A percentile compares a stretch with the other conserved stretches of the same genome.
Conservation (phyloP, 37 sponge, comb jelly and placozoan species). For the Chondrilla cf. caribensis region DNA sequence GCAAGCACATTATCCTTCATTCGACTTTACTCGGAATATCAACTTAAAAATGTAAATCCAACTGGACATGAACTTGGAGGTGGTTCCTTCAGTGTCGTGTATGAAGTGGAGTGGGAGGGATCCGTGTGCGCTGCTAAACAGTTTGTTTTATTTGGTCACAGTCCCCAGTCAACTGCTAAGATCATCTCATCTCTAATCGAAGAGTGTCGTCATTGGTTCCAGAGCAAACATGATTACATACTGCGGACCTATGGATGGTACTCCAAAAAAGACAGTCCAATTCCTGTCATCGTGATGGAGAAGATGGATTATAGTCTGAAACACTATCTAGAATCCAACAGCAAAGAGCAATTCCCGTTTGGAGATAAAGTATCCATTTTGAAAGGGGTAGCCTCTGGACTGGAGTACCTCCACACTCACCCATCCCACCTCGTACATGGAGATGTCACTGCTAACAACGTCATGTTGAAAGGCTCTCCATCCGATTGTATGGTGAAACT, state of each 20-base stretch:
- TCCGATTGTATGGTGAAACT: background rate
- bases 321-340: too few species aligned
- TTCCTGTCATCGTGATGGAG: too few species aligned
- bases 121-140: background rate
- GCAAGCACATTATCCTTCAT: too few species aligned
- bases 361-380: too few species aligned
- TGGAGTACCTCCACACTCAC: background rate
- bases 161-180: background rate
- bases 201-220: background rate
- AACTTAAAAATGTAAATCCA: too few species aligned
- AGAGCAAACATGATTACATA: background rate
- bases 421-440: slow-evolving; percentile 6
- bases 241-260: background rate
- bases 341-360: too few species aligned
- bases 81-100: slow-evolving; percentile 2
- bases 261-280: too few species aligned
- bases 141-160: background rate
- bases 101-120: background rate
- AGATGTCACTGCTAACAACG: background rate
- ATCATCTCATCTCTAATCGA: background rate
- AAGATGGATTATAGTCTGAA: too few species aligned
- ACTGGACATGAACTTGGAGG: background rate
- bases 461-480: background rate
- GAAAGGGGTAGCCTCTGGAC: background rate
- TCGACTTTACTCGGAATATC: too few species aligned